These are phyloP conservation scores for Metaphire vulgaris DNA, from an alignment of 1,140 invertebrate genomes.

Conservation along the genomic window DNA sequence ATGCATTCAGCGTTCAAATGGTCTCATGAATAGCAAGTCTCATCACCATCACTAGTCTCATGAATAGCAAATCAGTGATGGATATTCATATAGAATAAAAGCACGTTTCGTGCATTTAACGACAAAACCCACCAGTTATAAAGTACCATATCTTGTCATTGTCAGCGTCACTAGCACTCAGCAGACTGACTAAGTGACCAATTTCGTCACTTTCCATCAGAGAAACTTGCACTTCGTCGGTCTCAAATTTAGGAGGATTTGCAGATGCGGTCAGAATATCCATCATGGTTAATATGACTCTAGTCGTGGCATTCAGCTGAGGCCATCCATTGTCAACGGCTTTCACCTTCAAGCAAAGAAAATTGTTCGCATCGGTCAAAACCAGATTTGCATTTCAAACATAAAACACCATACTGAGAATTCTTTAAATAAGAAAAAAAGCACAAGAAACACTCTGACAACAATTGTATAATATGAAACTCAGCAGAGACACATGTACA, in stretches of 20 bases:
- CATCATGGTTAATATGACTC: slow-evolving; percentile 57
- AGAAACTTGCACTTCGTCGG: slow-evolving; percentile 60
- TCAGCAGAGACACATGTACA: no score
- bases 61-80: no score
- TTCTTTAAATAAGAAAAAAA: no score
- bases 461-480: no score
- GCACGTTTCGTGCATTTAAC: no score
- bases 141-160: slow-evolving; percentile 79
- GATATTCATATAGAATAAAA: no score
- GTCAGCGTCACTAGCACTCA: slow-evolving; percentile 75
- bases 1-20: no score
- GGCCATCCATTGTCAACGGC: slow-evolving; percentile 69
- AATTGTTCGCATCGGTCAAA: not conserved
- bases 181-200: slow-evolving; percentile 70
- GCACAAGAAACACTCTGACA: no score
- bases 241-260: slow-evolving; percentile 61
- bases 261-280: slow-evolving; percentile 49
- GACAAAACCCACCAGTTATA: slow-evolving; percentile 67
- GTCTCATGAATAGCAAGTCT: no score
- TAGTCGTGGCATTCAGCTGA: slow-evolving; percentile 61
- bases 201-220: slow-evolving; percentile 76
- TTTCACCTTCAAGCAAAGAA: slow-evolving; percentile 59
- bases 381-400: no score
- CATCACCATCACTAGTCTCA: no score
- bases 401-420: no score